Evolutionary conservation across 2,797 vertebrate species (phyloP).

Genomic region (Characodon lateralis): DNA sequence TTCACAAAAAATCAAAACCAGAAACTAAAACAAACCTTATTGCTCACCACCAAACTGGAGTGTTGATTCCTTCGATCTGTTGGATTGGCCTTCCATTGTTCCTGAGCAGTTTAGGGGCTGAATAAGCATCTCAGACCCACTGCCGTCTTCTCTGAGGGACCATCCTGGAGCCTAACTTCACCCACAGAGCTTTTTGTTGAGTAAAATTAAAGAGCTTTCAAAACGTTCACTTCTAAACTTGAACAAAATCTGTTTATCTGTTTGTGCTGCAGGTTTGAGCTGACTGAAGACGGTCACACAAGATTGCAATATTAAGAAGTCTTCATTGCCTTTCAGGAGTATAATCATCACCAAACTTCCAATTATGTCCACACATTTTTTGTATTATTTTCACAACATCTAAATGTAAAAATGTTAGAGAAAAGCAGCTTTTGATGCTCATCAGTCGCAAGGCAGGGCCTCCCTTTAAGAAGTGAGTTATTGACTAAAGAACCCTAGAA

Average conservation of each 20-base stretch:
- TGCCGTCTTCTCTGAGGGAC: background rate
- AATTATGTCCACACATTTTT: constrained; percentile 68
- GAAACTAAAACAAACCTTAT: too few relatives aligned
- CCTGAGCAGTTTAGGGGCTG: background rate
- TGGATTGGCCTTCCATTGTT: background rate
- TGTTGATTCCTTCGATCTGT: background rate
- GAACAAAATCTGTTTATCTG: background rate
- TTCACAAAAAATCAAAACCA: background rate
- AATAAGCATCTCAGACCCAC: background rate
- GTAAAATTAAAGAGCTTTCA: background rate
- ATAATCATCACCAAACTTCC: constrained; percentile 20
- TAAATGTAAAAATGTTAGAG: constrained; percentile 47
- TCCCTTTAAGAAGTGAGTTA: constrained; percentile 69
- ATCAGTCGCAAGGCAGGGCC: constrained; percentile 63
- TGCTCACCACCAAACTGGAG: background rate
- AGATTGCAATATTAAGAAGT: constrained; percentile 74
- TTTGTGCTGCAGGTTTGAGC: constrained; percentile 86
- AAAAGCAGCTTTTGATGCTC: constrained; percentile 69
- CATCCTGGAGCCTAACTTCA: background rate
- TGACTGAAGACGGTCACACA: constrained; percentile 87
- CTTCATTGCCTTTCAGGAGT: constrained; percentile 18
- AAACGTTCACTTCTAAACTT: background rate
- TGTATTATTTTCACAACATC: constrained; percentile 55
- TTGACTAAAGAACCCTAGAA: constrained; percentile 54
- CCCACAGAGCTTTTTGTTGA: background rate